A percentile compares a stretch with the other conserved stretches of the same genome.
phyloP scores from a whole-genome alignment of 2,888 invertebrate species.

The Serripes groenlandicus region DNA sequence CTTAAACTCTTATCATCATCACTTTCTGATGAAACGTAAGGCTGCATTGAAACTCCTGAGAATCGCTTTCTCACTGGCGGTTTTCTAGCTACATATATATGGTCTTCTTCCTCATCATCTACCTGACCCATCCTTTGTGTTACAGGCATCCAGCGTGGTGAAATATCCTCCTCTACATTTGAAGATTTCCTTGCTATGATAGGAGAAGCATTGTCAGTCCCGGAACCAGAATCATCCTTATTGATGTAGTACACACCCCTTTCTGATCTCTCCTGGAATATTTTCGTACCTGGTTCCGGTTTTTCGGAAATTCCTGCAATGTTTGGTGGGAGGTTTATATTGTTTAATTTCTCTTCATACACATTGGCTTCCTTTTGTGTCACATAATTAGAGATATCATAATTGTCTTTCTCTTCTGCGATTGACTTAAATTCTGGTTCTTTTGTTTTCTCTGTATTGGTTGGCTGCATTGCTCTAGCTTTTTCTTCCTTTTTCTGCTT shows the following conservation, averaged over 20 bases:
- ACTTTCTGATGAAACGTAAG: slow-evolving; percentile 8
- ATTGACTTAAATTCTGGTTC: background rate
- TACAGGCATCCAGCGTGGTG: background rate
- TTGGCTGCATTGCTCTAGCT: slow-evolving; percentile 28
- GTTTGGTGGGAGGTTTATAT: slow-evolving; percentile 42
- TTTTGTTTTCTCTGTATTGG: background rate
- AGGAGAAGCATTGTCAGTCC: slow-evolving; percentile 13
- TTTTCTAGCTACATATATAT: background rate
- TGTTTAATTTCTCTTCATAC: slow-evolving; percentile 45
- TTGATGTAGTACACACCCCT: background rate
- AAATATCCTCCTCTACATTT: background rate
- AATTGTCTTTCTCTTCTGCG: background rate
- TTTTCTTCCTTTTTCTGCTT: slow-evolving; percentile 63
- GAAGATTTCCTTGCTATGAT: background rate
- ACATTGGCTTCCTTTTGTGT: background rate
- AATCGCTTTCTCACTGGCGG: slow-evolving; percentile 2
- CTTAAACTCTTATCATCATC: slow-evolving; percentile 12
- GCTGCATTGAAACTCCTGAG: background rate
- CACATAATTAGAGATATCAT: background rate
- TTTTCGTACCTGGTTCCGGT: slow-evolving; percentile 41
- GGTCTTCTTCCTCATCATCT: slow-evolving; percentile 8
- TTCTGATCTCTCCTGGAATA: slow-evolving; percentile 15
- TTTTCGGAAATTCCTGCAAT: slow-evolving; percentile 34
- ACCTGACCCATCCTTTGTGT: background rate
- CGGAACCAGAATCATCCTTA: slow-evolving; percentile 3